Base-by-base conservation (phyloP, 2,888 invertebrate species). In the Diarsia rubi region DNA sequence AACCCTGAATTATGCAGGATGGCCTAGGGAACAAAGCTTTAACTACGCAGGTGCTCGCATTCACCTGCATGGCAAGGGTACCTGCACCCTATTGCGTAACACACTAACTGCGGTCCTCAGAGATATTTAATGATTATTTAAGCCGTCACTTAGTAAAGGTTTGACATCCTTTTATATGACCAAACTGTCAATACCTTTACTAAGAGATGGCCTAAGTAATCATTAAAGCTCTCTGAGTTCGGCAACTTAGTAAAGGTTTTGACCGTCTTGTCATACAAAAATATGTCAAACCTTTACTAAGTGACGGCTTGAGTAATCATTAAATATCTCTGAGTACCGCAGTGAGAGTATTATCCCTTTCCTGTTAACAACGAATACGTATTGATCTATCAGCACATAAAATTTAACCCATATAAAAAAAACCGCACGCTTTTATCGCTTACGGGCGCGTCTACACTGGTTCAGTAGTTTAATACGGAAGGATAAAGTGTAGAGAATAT, bases 1-100 rank as follows among this genome's bases (percentile, higher is more conserved):
- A 66, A 69, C 60, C 73, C 52, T 82, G 45, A 81, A 82, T 78
- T 69, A 81, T 81, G 68, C 60, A 82, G 19, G 16, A 47, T 64
- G 27, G 60, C 78, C 60, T 78, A 66, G 78, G 37, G 27, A 49
- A 45, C 37, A 21, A 27, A 27, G 47, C 57, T 27, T 16, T 14
- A 19, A 21, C n/a, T 57, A 27, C 12, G 37, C 68, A 27, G 21
- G 27, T 64, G 44, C 4, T 45, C 21, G n/a, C 8, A 59, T 24
- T 24, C 14, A 63, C 14, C 44, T 47, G n/a, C n/a, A n/a, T n/a
- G 52, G 0, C 27, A 45, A 5, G 31, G 44, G 12, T 42, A 42
- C 8, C 3, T 27, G 54, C 14, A n/a, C 24, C 37, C 2, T 71
- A 44, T 72, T 72, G 45, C 44, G 14, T 12, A 44, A 62, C 16